Base-by-base conservation (phyloP, 2,888 invertebrate species). In the Drosophila longiperda region DNA sequence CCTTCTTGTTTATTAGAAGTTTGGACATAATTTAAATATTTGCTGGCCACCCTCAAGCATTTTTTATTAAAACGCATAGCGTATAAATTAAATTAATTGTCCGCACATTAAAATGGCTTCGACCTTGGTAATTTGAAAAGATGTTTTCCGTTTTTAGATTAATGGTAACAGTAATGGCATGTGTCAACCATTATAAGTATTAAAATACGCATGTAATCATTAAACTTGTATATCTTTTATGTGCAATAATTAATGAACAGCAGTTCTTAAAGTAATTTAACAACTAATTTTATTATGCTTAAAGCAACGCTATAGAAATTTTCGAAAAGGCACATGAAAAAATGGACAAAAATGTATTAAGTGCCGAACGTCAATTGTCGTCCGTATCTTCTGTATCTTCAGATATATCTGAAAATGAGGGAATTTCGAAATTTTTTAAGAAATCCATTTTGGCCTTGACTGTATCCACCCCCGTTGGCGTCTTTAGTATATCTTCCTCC, bases 61-160 rank as follows among this genome's bases (percentile, higher is more conserved):
- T 83, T 74, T 80, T 85, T 78, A 74, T 78, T 74, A 73, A 76
- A 83, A 60, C 66, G 42, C 59, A 65, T 60, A 61, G 59, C 62
- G n/a, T 66, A 81, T 86, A 87, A 86, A 77, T 81, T 76, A 77
- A 69, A 73, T 86, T 77, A 69, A 81, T 87, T 87, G 76, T 52
- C 57, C 60, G 82, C 42, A 75, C 82, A 75, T 73, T 63, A 71
- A 78, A 70, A 54, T 65, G 65, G 33, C 71, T 73, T 73, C 75
- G 78, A 68, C 85, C 79, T 71, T 77, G 80, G 34, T 12, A 33
- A 45, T 54, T 66, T 68, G 50, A 50, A 66, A 66, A 66, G 48
- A 42, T 60, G 42, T 65, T 73, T 67, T 67, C 48, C 42, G 48
- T 38, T 54, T 58, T 52, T 11, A 50, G 36, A 62, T 61, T 54